Evolutionary conservation across 2,888 invertebrate species (phyloP), one percentile per base, ranked within the genome.

Genomic region (Apeira syringaria): DNA sequence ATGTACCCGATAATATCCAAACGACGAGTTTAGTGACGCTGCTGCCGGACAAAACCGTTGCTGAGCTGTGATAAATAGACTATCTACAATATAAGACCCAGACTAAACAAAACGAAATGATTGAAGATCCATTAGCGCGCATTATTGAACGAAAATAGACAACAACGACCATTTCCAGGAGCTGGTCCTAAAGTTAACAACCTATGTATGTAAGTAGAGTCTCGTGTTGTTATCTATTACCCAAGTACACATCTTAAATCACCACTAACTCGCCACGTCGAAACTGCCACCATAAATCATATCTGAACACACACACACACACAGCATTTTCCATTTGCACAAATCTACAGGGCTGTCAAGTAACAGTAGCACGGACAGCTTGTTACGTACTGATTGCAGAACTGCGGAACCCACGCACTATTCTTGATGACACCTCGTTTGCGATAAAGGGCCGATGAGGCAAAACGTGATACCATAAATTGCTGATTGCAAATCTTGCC

Each of bases 371-470:
- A 36, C 26, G 34, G 34, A 33, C 35, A 28, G 47, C 40, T 50
- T 46, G 56, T 54, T 56, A 56, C 52, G 54, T 50, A 31, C 40
- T 59, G 61, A 61, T 61, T 59, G 43, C 50, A 41, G 50, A 42
- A 39, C 27, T 27, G 13, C 45, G 36, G 46, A 40, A 29, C 61
- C 61, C 52, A 61, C 61, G 58, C 53, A 32, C 31, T 53, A 52
- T 58, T 58, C 43, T 44, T 52, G 53, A 55, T 61, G 56, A 34
- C 56, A 53, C 47, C 62, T 56, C 56, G 59, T 68, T 58, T 56
- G 51, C 57, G 56, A 53, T 51, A 52, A 54, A 42, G 35, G 38
- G 32, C 32, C 27, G 37, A 27, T 33, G 8, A 35, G 34, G 43
- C 20, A 20, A 25, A 31, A 39, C 18, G 32, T 29, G 34, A 41